Evolutionary conservation across 2,113 vertebrate genomes (phyloP).

Genomic region (Mola mola): DNA sequence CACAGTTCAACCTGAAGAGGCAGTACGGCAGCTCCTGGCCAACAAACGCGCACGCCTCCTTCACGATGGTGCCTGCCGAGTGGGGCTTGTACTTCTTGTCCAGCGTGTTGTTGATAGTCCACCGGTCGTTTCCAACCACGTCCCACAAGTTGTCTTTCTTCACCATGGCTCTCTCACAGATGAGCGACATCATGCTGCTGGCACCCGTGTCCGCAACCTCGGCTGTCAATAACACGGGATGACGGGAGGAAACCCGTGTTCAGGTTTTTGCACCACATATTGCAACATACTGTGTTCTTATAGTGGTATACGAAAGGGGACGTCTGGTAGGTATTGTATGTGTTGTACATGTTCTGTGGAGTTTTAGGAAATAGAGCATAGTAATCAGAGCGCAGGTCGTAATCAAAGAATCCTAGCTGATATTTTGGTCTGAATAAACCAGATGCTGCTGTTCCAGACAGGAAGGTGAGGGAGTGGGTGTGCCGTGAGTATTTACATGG

Average conservation of each 20-base stretch:
- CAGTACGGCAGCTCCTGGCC: constrained; percentile 67
- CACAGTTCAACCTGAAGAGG: constrained; percentile 78
- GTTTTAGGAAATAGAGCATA: no score
- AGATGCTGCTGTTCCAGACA: constrained; percentile 1
- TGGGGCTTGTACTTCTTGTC: constrained; percentile 69
- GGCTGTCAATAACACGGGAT: constrained; percentile 51
- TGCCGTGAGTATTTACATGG: constrained; percentile 75
- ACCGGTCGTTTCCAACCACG: constrained; percentile 66
- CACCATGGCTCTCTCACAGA: constrained; percentile 79
- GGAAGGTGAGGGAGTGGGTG: not conserved
- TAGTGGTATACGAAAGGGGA: no score
- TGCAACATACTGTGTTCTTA: not conserved
- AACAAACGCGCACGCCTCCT: constrained; percentile 58
- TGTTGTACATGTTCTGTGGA: no score
- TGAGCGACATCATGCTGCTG: constrained; percentile 82
- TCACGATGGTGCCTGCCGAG: constrained; percentile 53
- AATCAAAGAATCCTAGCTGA: no score
- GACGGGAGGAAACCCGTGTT: not conserved
- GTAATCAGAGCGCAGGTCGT: no score
- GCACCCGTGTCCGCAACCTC: constrained; percentile 63
- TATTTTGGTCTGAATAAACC: not conserved
- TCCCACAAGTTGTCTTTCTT: constrained; percentile 80
- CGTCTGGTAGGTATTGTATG: no score
- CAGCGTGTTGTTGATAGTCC: constrained; percentile 80
- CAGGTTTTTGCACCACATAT: not conserved